These are phyloP conservation scores for Tridacna crocea DNA, from an alignment of 2,888 invertebrate species.

Conservation along the genomic window DNA sequence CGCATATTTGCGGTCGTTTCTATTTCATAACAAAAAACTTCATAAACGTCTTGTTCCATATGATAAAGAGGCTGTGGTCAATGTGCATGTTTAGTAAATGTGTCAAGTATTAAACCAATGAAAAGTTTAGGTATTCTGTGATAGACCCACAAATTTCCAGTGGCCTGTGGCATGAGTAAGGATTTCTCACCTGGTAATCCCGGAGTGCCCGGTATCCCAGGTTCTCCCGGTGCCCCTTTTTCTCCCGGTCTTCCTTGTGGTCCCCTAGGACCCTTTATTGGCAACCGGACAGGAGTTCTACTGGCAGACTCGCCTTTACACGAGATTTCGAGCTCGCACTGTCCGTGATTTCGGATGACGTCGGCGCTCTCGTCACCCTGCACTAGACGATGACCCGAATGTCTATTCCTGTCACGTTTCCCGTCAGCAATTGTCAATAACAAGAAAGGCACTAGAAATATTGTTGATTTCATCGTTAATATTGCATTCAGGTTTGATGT, in stretches of 20 bases:
- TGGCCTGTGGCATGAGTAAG: too few species aligned
- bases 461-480: conserved; percentile 40
- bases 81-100: too few species aligned
- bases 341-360: conserved; percentile 44
- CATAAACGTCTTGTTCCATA: too few species aligned
- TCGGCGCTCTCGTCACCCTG: conserved; percentile 45
- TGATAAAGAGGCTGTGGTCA: too few species aligned
- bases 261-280: conserved; percentile 80
- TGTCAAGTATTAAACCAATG: too few species aligned
- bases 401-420: conserved; percentile 41
- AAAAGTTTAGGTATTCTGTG: too few species aligned
- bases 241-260: conserved; percentile 76
- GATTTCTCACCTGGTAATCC: conserved; percentile 68
- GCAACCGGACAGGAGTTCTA: conserved; percentile 73
- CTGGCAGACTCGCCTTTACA: conserved; percentile 67
- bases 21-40: too few species aligned
- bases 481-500: neutral
- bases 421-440: conserved; percentile 34
- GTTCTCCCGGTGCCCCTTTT: conserved; percentile 75
- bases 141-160: too few species aligned
- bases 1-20: too few species aligned
- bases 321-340: conserved; percentile 74
- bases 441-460: conserved; percentile 54
- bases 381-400: conserved; percentile 43
- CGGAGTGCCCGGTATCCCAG: conserved; percentile 74